Percentiles rank a stretch among this genome's conserved stretches.
Evolutionary conservation across 1,140 invertebrate genomes (phyloP).

Genomic region (Trypoxylus dichotomus): DNA sequence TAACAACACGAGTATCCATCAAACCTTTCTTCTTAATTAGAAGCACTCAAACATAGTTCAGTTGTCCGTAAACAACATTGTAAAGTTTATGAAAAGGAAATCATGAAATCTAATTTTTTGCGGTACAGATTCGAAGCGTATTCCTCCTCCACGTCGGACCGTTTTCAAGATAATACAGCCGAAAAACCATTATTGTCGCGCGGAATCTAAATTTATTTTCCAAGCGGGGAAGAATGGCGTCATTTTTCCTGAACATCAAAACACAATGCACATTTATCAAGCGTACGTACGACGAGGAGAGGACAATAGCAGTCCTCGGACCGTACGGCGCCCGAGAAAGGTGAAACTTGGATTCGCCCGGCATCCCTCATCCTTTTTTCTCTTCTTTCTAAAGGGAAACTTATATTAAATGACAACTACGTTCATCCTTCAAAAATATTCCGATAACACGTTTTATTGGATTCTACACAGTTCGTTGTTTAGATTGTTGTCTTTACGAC

Average conservation of each 20-base stretch:
- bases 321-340: not conserved
- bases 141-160: too few species aligned
- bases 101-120: too few species aligned
- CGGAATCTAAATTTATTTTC: not conserved
- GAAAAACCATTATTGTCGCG: not conserved
- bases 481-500: not conserved
- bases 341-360: not conserved
- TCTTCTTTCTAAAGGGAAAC: not conserved
- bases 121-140: too few species aligned
- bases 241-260: not conserved
- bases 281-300: not conserved
- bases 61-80: too few species aligned
- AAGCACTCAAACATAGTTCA: too few species aligned
- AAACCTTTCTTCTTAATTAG: too few species aligned
- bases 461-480: not conserved
- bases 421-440: not conserved
- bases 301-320: not conserved
- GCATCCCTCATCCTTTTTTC: not conserved
- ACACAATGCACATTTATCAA: constrained; percentile 5
- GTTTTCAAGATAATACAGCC: too few species aligned
- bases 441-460: not conserved
- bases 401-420: not conserved
- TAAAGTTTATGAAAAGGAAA: too few species aligned
- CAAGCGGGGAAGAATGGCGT: not conserved
- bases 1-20: too few species aligned